Evolutionary conservation across 2,888 invertebrate genomes (phyloP), one percentile per base, ranked within the genome.

Genomic region (Crocallis elinguaria): DNA sequence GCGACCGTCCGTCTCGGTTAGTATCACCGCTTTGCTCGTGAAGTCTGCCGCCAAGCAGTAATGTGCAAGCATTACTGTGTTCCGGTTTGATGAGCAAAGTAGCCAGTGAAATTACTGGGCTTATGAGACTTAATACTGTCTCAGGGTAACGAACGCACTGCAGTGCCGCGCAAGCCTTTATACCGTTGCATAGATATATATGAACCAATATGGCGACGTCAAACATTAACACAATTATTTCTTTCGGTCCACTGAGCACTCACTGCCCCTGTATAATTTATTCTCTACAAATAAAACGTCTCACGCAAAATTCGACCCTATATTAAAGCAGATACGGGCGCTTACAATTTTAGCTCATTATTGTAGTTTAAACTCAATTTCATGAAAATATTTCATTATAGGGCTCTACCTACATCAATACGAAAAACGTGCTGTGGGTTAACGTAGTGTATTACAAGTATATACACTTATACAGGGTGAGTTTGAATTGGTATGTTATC

Each of bases 211-310:
- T 61, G 53, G 48, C 57, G 48, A 57, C 61, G 56, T 57, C 59
- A 64, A 61, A 64, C 64, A 64, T 64, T 64, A 60, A 59, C 61
- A 64, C 60, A 64, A 65, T 65, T 63, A 63, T 65, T 63, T 65
- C 59, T 63, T 61, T 63, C 63, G 49, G 56, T 57, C 58, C 61
- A 65, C 56, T 65, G 65, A 57, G 49, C 61, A 57, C 49, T 60
- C 54, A 49, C 58, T 57, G 55, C 44, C 48, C 57, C 51, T 44
- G 56, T 52, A 55, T 57, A 62, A 61, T 62, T 59, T 54, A 61
- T 62, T 60, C 49, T 58, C 54, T 58, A 52, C 39, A 60, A 50
- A 56, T 57, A 51, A 53, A 48, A 51, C 21, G 3, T 13, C 37
- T 12, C 30, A 54, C 30, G 38, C 38, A 29, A 57, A 48, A 45